A percentile compares a stretch with the other conserved stretches of the same genome.
Conservation (phyloP, 2,113 vertebrate genomes). For the Tapirus terrestris region DNA sequence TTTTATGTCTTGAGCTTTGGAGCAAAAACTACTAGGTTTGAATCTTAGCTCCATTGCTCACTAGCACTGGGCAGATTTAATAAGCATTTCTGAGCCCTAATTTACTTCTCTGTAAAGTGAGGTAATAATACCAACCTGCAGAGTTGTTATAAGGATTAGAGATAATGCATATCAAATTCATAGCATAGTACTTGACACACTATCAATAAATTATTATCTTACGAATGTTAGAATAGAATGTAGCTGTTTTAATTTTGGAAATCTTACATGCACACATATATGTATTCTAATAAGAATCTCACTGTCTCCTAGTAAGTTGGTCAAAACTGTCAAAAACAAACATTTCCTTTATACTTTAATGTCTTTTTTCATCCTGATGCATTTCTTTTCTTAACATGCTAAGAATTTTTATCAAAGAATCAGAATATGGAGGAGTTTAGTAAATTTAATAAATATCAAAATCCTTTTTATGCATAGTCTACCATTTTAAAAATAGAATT, state of each 20-base stretch:
- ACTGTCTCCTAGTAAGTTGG: background rate
- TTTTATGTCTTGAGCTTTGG: background rate
- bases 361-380: background rate
- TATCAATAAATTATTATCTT: background rate
- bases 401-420: background rate
- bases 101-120: conserved; percentile 3
- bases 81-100: background rate
- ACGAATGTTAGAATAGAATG: background rate
- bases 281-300: background rate
- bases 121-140: background rate
- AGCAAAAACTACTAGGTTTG: conserved; percentile 4
- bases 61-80: background rate
- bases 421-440: background rate
- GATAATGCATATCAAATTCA: conserved; percentile 1
- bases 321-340: background rate
- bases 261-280: background rate
- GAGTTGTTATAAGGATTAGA: background rate
- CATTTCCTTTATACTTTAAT: conserved; percentile 20
- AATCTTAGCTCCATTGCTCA: background rate
- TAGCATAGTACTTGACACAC: background rate
- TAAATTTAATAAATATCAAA: background rate
- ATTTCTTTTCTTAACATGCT: background rate
- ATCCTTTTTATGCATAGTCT: background rate
- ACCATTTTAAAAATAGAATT: background rate
- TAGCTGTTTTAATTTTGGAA: background rate